Evolutionary conservation across 2,888 invertebrate genomes (phyloP).

Genomic region (Drosophila atripex): DNA sequence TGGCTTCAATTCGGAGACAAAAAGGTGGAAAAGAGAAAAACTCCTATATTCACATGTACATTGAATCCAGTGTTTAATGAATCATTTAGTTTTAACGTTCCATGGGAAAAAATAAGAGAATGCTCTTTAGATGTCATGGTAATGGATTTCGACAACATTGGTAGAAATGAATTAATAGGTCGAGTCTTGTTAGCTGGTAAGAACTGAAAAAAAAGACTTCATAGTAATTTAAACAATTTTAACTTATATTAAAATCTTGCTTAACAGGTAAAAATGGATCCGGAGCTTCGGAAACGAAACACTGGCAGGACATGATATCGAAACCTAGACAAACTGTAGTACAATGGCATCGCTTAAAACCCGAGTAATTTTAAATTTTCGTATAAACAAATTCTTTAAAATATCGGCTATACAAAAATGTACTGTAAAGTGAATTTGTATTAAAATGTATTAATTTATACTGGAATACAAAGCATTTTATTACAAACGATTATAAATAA

Average conservation of each 20-base stretch:
- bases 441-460: constrained; percentile 32
- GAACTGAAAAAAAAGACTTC: constrained; percentile 12
- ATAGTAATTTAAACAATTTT: not conserved
- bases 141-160: constrained; percentile 99
- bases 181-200: constrained; percentile 95
- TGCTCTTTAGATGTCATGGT: constrained; percentile 97
- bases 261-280: constrained; percentile 93
- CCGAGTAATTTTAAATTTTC: constrained; percentile 87
- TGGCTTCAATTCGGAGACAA: constrained; percentile 98
- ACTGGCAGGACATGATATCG: constrained; percentile 99
- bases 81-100: constrained; percentile 97
- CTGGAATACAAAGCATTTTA: constrained; percentile 18
- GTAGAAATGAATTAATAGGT: constrained; percentile 95
- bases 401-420: constrained; percentile 1
- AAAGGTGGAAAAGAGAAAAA: constrained; percentile 97
- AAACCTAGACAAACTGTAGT: constrained; percentile 98
- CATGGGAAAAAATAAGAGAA: constrained; percentile 98
- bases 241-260: no score
- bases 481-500: constrained; percentile 22
- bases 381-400: constrained; percentile 10
- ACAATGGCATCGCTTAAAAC: constrained; percentile 98
- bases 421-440: constrained; percentile 10
- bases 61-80: constrained; percentile 98
- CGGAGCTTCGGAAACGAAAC: constrained; percentile 97
- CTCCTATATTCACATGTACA: constrained; percentile 96